phyloP scores from a whole-genome alignment of 2,888 invertebrate species.

The Philaethria dido region DNA sequence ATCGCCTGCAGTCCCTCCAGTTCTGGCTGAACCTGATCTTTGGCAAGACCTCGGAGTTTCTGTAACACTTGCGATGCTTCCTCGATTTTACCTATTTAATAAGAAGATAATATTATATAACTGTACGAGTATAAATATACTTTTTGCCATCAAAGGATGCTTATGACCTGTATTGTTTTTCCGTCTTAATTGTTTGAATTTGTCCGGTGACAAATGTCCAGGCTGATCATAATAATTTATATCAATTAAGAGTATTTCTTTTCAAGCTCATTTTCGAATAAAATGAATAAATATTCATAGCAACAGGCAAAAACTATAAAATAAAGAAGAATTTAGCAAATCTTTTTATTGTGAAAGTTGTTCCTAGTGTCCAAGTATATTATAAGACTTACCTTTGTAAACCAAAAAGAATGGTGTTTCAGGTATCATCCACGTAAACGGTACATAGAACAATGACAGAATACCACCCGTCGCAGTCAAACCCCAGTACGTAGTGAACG shows the following conservation, averaged over 20 bases:
- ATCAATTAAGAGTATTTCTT: too few species aligned
- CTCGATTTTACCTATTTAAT: conserved; percentile 59
- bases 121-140: neutral
- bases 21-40: conserved; percentile 85
- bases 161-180: too few species aligned
- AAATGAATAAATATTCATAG: too few species aligned
- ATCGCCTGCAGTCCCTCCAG: conserved; percentile 72
- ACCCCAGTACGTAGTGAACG: conserved; percentile 86
- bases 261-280: too few species aligned
- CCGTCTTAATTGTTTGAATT: too few species aligned
- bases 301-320: too few species aligned
- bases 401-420: conserved; percentile 92
- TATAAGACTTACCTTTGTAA: conserved; percentile 73
- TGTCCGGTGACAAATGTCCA: too few species aligned
- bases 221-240: too few species aligned
- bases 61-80: conserved; percentile 87
- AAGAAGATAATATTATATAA: neutral
- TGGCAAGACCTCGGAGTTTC: conserved; percentile 85
- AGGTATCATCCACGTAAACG: conserved; percentile 87
- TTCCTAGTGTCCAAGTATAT: too few species aligned
- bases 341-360: too few species aligned
- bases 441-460: conserved; percentile 86
- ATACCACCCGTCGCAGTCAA: conserved; percentile 87
- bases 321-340: too few species aligned
- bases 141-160: too few species aligned